These are phyloP conservation scores for Seriola aureovittata DNA, from an alignment of 2,113 vertebrate genomes.

Conservation along the genomic window DNA sequence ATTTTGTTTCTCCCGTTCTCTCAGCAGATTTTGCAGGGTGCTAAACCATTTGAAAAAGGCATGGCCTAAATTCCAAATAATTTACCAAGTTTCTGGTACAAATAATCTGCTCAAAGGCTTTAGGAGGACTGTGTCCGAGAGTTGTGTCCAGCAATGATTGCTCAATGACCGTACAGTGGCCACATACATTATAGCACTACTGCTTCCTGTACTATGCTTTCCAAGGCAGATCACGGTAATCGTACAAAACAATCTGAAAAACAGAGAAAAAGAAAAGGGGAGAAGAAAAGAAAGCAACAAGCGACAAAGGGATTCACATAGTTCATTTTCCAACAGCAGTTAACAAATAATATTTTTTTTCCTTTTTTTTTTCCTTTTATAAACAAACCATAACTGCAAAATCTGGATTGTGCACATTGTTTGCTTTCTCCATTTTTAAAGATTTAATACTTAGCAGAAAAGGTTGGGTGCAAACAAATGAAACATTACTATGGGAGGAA, in stretches of 20 bases:
- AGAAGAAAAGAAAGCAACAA: not conserved
- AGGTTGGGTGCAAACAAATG: slow-evolving; percentile 2
- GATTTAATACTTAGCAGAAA: slow-evolving; percentile 60
- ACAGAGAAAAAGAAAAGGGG: slow-evolving; percentile 13
- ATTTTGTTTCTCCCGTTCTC: slow-evolving; percentile 16
- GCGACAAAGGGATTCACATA: not conserved
- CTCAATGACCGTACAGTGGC: slow-evolving; percentile 38
- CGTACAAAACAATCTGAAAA: slow-evolving; percentile 45
- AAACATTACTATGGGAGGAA: slow-evolving; percentile 28
- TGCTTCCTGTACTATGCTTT: slow-evolving; percentile 60
- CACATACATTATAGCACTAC: slow-evolving; percentile 42
- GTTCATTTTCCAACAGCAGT: slow-evolving; percentile 31
- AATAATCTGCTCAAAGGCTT: slow-evolving; percentile 70
- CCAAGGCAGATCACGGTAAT: slow-evolving; percentile 81
- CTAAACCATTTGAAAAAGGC: slow-evolving; percentile 31
- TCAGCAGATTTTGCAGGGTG: slow-evolving; percentile 29
- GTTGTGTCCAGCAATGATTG: slow-evolving; percentile 57
- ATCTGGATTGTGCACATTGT: slow-evolving; percentile 68
- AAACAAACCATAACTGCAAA: slow-evolving; percentile 72
- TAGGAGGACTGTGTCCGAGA: slow-evolving; percentile 47
- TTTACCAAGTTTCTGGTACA: slow-evolving; percentile 45
- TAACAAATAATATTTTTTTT: slow-evolving; percentile 47
- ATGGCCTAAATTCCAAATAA: slow-evolving; percentile 47
- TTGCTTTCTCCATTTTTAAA: slow-evolving; percentile 72
- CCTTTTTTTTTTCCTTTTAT: slow-evolving; percentile 61